A percentile compares a stretch with the other conserved stretches of the same genome.
These are phyloP conservation scores for Mormyrus lacerda DNA, from an alignment of 2,113 vertebrate species.

Conservation along the genomic window DNA sequence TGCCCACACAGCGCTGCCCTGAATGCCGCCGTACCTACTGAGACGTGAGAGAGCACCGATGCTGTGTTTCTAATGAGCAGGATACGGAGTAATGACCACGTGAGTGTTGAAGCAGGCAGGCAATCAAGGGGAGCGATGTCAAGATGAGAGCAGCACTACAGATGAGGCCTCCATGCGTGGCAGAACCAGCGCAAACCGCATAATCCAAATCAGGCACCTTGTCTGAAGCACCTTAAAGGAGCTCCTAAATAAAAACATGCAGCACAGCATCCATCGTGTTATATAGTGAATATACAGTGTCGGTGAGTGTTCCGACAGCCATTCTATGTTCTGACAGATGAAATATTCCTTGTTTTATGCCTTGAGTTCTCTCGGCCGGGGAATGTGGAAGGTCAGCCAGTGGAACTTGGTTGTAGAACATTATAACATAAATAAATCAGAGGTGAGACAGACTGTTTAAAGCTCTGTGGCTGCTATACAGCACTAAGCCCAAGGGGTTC, in stretches of 20 bases:
- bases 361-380: not conserved
- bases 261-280: not conserved
- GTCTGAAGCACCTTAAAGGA: not conserved
- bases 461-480: not conserved
- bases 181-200: not conserved
- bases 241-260: not conserved
- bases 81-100: not conserved
- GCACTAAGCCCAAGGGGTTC: not conserved
- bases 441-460: not conserved
- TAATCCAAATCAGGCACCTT: not conserved
- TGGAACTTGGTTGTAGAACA: conserved; percentile 9
- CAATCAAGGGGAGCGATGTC: not conserved
- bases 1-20: not conserved
- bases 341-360: conserved; percentile 7
- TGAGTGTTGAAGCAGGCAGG: conserved; percentile 1
- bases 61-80: not conserved
- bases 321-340: not conserved
- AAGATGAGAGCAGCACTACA: not conserved
- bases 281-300: not conserved
- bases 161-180: not conserved
- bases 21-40: not conserved
- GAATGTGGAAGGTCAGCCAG: conserved; percentile 13
- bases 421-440: conserved; percentile 13
- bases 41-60: not conserved
- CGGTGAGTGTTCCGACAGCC: conserved; percentile 9